Conservation (phyloP, 2,113 vertebrate species). For the Varanus salvator region DNA sequence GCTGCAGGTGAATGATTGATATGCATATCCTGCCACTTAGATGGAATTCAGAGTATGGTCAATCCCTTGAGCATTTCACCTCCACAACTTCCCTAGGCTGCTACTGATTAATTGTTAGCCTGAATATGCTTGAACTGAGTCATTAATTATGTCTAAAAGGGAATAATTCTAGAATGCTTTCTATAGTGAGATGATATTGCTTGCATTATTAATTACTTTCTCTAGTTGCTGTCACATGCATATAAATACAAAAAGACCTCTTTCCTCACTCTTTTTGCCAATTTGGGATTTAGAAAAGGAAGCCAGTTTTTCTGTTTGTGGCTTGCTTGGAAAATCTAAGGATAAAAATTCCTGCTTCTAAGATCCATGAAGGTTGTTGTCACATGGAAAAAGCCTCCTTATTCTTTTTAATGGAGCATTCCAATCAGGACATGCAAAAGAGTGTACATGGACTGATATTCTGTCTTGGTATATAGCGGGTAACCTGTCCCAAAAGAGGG, state of each 20-base stretch:
- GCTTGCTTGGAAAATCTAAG: neutral
- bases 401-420: neutral
- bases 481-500: neutral
- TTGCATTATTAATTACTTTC: slow-evolving; percentile 65
- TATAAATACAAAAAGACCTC: neutral
- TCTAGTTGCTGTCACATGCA: slow-evolving; percentile 37
- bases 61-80: slow-evolving; percentile 52
- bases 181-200: slow-evolving; percentile 50
- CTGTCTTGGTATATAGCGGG: neutral
- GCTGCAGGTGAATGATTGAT: slow-evolving; percentile 23
- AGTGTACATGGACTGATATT: neutral
- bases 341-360: neutral
- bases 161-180: slow-evolving; percentile 56
- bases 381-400: neutral
- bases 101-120: slow-evolving; percentile 65
- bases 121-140: slow-evolving; percentile 62
- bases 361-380: neutral
- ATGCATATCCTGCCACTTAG: neutral
- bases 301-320: neutral
- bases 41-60: slow-evolving; percentile 45
- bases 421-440: neutral
- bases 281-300: neutral
- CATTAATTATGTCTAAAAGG: slow-evolving; percentile 68
- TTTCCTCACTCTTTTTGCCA: slow-evolving; percentile 17
- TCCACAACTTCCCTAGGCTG: slow-evolving; percentile 49